Evolutionary conservation across 2,797 vertebrate species (phyloP).

Genomic region (Lutjanus campechanus): DNA sequence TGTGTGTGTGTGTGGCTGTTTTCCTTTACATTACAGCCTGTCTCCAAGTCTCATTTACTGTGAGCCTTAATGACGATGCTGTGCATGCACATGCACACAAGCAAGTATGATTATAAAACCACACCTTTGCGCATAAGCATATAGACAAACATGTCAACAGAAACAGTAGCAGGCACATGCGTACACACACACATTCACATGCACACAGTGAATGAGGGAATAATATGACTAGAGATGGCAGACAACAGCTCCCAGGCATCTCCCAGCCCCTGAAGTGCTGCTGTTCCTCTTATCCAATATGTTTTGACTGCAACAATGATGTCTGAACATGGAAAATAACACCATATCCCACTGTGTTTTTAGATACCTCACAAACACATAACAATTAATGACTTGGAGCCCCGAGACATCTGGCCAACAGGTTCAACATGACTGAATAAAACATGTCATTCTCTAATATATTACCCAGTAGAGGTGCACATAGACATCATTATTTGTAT

Average conservation of each 20-base stretch:
- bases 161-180: constrained; percentile 50
- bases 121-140: constrained; percentile 57
- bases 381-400: constrained; percentile 79
- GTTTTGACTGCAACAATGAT: constrained; percentile 81
- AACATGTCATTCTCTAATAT: constrained; percentile 23
- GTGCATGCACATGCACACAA: constrained; percentile 52
- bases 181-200: constrained; percentile 41
- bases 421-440: constrained; percentile 60
- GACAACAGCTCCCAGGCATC: constrained; percentile 83
- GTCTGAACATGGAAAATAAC: constrained; percentile 81
- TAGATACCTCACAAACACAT: constrained; percentile 74
- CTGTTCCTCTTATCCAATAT: constrained; percentile 83
- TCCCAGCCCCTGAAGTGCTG: constrained; percentile 76
- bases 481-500: too few species aligned
- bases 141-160: constrained; percentile 56
- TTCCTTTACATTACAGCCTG: constrained; percentile 68
- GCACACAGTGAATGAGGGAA: constrained; percentile 60
- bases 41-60: constrained; percentile 71
- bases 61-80: constrained; percentile 61
- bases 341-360: constrained; percentile 69
- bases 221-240: constrained; percentile 73
- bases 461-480: not conserved
- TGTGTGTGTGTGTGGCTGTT: constrained; percentile 45
- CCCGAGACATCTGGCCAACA: constrained; percentile 77
- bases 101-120: constrained; percentile 52